Evolutionary conservation across 2,888 invertebrate genomes (phyloP).

Genomic region (Agrotis clavis): DNA sequence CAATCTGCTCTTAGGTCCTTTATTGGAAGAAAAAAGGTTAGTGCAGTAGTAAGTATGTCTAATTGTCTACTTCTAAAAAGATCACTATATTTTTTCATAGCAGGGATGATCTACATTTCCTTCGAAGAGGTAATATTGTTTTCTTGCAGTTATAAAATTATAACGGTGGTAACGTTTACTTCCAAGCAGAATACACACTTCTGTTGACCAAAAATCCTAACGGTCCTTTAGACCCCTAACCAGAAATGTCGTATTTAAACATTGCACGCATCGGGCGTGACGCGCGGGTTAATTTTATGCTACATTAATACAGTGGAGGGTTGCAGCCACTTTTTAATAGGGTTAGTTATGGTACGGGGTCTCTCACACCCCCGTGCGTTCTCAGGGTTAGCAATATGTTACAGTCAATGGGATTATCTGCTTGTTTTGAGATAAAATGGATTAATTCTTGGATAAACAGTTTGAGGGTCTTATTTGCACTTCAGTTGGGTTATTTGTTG

Average conservation of each 20-base stretch:
- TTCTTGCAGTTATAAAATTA: background rate
- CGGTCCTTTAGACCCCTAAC: conserved; percentile 69
- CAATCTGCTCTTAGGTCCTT: no score
- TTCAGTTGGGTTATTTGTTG: conserved; percentile 18
- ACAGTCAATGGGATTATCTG: conserved; percentile 80
- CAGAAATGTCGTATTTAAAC: conserved; percentile 77
- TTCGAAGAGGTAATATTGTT: background rate
- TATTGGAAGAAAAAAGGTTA: no score
- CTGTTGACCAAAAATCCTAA: conserved; percentile 68
- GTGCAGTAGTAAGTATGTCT: no score
- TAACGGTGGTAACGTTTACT: background rate
- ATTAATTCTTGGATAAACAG: conserved; percentile 66
- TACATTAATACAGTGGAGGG: conserved; percentile 87
- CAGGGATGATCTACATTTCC: no score
- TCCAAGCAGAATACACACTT: conserved; percentile 13
- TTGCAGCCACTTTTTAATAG: conserved; percentile 88
- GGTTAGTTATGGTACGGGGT: conserved; percentile 88
- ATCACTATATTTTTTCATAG: no score
- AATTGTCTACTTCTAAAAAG: no score
- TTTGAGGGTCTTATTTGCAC: conserved; percentile 59
- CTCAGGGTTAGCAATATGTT: conserved; percentile 85
- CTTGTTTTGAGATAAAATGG: conserved; percentile 75
- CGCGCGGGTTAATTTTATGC: conserved; percentile 90
- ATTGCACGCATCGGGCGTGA: conserved; percentile 83
- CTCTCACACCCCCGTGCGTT: conserved; percentile 77